These are phyloP conservation scores for Buathra laborator DNA, from an alignment of 2,888 invertebrate species.

Conservation along the genomic window DNA sequence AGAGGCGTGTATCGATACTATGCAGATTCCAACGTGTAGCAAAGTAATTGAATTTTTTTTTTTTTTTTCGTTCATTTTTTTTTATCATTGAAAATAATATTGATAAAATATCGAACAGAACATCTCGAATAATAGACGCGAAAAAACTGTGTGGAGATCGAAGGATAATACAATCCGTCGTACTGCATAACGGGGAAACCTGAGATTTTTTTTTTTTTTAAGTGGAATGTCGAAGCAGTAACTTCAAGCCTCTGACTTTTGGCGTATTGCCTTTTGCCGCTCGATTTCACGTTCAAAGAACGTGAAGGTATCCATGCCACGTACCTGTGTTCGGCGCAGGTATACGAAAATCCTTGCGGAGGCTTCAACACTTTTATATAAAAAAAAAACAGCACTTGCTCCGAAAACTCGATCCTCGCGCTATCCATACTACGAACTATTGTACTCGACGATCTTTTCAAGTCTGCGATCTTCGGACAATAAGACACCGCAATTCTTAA, in stretches of 20 bases:
- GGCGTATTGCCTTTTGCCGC: slow-evolving; percentile 31
- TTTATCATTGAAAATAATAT: neutral
- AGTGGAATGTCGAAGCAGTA: neutral
- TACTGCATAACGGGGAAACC: slow-evolving; percentile 3
- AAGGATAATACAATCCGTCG: neutral
- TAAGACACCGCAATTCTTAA: neutral
- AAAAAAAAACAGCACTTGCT: slow-evolving; percentile 5
- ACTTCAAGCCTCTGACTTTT: slow-evolving; percentile 31
- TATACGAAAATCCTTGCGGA: slow-evolving; percentile 46
- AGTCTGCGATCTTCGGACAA: slow-evolving; percentile 8
- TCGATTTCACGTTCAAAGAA: slow-evolving; percentile 4
- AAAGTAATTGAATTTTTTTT: slow-evolving; percentile 13
- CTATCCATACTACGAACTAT: neutral
- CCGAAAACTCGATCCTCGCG: slow-evolving; percentile 28
- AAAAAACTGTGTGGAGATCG: neutral
- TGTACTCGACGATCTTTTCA: slow-evolving; percentile 14
- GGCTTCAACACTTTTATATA: slow-evolving; percentile 8
- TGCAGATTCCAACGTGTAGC: slow-evolving; percentile 7
- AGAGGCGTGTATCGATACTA: slow-evolving; percentile 3
- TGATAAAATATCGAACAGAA: slow-evolving; percentile 1
- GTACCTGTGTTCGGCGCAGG: slow-evolving; percentile 14
- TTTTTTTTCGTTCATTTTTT: neutral
- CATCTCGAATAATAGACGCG: neutral
- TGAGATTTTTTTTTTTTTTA: slow-evolving; percentile 28
- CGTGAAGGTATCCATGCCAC: neutral